Conservation (phyloP, 1,140 invertebrate genomes). For the Drosophila malerkotliana region DNA sequence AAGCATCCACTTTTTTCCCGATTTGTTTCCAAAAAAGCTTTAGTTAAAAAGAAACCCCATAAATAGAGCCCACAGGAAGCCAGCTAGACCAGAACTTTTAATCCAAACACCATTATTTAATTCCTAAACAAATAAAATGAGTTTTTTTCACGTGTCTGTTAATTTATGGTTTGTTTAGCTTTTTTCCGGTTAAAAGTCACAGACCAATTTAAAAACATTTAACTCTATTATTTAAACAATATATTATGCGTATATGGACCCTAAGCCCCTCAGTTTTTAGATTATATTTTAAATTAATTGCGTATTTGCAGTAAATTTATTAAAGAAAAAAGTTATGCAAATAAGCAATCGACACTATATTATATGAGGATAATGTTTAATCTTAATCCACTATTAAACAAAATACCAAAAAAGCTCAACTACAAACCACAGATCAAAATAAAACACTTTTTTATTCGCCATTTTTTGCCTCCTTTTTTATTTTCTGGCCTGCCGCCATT, state of each 20-base stretch:
- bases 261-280: neutral
- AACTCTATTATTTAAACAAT: neutral
- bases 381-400: neutral
- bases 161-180: neutral
- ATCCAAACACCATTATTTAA: neutral
- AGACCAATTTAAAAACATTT: neutral
- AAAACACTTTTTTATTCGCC: neutral
- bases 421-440: neutral
- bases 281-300: neutral
- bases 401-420: neutral
- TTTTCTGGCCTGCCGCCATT: neutral
- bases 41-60: constrained; percentile 30
- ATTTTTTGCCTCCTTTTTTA: neutral
- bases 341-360: neutral
- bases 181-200: neutral
- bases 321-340: neutral
- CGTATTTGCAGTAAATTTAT: neutral
- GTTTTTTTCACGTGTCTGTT: neutral
- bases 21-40: constrained; percentile 4
- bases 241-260: neutral
- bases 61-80: constrained; percentile 4
- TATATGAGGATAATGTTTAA: neutral
- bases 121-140: neutral
- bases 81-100: neutral
- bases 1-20: neutral